Conservation (phyloP, 2,888 invertebrate genomes). For the Pterobdella sp. region DNA sequence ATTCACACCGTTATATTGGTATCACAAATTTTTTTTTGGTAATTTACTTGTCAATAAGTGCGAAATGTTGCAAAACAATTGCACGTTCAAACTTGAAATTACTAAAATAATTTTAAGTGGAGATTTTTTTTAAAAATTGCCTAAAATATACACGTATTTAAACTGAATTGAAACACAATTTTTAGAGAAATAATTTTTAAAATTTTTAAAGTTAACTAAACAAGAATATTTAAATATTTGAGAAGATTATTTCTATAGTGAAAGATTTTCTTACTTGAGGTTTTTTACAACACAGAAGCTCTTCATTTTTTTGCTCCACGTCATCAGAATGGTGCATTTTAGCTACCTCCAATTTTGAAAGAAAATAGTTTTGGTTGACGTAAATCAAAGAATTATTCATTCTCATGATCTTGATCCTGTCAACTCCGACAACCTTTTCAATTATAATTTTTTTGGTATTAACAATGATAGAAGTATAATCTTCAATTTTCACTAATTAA, state of each 20-base stretch:
- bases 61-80: too few species aligned
- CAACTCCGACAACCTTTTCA: constrained; percentile 46
- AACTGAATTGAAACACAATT: too few species aligned
- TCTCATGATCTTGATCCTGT: constrained; percentile 53
- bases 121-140: too few species aligned
- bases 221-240: not conserved
- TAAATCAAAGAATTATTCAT: constrained; percentile 54
- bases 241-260: not conserved
- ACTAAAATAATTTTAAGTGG: too few species aligned
- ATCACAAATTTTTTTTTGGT: too few species aligned
- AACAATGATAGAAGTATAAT: too few species aligned
- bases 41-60: too few species aligned
- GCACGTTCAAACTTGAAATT: too few species aligned
- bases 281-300: not conserved
- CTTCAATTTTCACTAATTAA: too few species aligned
- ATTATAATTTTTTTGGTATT: too few species aligned
- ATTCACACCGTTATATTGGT: too few species aligned
- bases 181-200: not conserved
- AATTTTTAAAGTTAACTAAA: not conserved
- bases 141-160: too few species aligned
- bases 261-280: not conserved
- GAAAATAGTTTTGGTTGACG: constrained; percentile 53
- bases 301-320: not conserved
- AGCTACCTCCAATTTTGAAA: constrained; percentile 42
- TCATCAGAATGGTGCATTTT: constrained; percentile 31